Evolutionary conservation across 2,113 vertebrate genomes (phyloP).

Genomic region (Cyphomyrus plagiostoma): DNA sequence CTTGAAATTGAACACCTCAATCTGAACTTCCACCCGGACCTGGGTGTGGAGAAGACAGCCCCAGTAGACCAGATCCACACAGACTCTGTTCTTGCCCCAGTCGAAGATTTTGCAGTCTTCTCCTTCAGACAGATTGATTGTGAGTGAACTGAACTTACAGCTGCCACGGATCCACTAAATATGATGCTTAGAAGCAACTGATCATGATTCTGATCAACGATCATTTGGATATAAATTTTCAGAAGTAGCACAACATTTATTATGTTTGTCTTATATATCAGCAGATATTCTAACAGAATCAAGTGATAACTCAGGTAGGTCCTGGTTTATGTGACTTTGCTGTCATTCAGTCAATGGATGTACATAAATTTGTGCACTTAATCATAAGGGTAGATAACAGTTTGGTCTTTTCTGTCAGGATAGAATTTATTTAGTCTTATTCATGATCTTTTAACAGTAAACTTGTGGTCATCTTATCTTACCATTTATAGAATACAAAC

Average conservation of each 20-base stretch:
- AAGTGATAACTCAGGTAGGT: constrained; percentile 24
- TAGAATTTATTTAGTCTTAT: neutral
- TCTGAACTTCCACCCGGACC: neutral
- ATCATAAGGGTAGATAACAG: neutral
- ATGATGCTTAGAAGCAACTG: neutral
- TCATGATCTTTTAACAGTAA: neutral
- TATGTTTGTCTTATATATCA: constrained; percentile 7
- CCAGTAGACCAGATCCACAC: neutral
- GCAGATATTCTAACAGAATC: constrained; percentile 32
- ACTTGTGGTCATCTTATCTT: neutral
- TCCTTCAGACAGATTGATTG: constrained; percentile 34
- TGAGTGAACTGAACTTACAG: constrained; percentile 33
- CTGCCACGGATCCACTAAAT: neutral
- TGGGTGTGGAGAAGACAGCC: neutral
- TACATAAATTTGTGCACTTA: neutral
- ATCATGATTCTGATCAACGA: neutral
- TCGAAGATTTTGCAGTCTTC: constrained; percentile 47
- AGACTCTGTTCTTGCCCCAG: neutral
- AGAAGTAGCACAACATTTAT: neutral
- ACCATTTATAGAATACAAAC: neutral
- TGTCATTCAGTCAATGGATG: neutral
- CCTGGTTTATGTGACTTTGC: neutral
- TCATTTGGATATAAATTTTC: neutral
- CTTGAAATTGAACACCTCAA: neutral
- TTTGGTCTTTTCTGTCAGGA: neutral